These are phyloP conservation scores for Lumbricus terrestris DNA, from an alignment of 2,888 invertebrate genomes.

Conservation along the genomic window DNA sequence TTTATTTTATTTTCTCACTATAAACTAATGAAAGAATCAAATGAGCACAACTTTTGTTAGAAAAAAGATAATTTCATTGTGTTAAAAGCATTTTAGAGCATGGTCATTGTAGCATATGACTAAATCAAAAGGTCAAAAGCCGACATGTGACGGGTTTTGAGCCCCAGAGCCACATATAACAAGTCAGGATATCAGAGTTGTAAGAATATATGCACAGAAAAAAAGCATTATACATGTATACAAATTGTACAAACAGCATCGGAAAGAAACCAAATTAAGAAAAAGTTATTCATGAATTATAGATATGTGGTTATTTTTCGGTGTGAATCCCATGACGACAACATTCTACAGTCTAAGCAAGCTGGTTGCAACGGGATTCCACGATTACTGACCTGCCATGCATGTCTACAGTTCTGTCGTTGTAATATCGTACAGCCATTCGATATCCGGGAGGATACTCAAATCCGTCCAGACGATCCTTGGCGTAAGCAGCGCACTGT, in stretches of 20 bases:
- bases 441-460: slow-evolving; percentile 80
- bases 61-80: too few species aligned
- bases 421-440: slow-evolving; percentile 28
- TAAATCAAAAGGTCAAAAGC: too few species aligned
- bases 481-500: slow-evolving; percentile 73
- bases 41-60: too few species aligned
- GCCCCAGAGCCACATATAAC: too few species aligned
- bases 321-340: neutral
- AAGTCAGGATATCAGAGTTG: neutral
- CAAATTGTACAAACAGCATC: neutral
- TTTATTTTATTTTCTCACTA: too few species aligned
- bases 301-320: too few species aligned
- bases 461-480: slow-evolving; percentile 83
- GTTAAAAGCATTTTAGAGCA: too few species aligned
- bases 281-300: neutral
- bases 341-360: neutral
- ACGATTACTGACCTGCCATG: neutral
- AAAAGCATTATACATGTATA: too few species aligned
- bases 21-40: too few species aligned
- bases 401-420: neutral
- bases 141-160: too few species aligned
- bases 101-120: too few species aligned
- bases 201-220: neutral
- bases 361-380: neutral
- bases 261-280: neutral